phyloP scores from a whole-genome alignment of 2,113 vertebrate species.

The Hassar affinis region DNA sequence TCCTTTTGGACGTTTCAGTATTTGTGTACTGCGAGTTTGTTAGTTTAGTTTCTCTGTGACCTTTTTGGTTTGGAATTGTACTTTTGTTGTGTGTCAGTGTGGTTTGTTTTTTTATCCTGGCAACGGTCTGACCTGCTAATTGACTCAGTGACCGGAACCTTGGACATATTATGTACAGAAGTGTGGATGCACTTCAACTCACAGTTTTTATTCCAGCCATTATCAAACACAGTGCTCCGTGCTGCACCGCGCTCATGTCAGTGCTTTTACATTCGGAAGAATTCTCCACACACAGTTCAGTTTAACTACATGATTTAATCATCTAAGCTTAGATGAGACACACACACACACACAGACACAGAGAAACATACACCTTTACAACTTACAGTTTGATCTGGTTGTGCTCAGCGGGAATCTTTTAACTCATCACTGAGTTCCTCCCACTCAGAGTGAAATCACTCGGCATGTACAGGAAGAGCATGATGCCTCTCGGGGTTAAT shows the following conservation, averaged over 20 bases:
- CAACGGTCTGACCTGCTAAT: neutral
- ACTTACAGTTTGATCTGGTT: conserved; percentile 13
- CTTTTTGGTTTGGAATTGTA: neutral
- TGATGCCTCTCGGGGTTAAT: conserved; percentile 36
- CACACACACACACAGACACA: neutral
- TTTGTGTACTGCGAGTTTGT: neutral
- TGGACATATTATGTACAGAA: neutral
- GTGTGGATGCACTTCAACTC: neutral
- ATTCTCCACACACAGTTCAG: neutral
- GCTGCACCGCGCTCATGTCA: neutral
- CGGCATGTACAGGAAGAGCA: conserved; percentile 1
- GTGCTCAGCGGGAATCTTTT: conserved; percentile 11
- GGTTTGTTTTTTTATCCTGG: neutral
- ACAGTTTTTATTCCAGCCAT: neutral
- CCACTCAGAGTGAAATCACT: conserved; percentile 26
- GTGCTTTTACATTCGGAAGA: neutral
- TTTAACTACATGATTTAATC: neutral
- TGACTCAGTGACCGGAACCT: neutral
- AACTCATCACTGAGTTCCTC: conserved; percentile 21
- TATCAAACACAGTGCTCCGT: neutral
- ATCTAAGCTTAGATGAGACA: neutral
- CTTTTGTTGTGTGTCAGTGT: conserved; percentile 3
- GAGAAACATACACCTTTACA: conserved; percentile 1
- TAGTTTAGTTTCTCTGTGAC: neutral
- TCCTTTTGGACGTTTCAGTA: neutral